Percentiles rank a stretch among this genome's conserved stretches.
Conservation (phyloP, 2,113 vertebrate species). For the Erythrolamprus reginae region DNA sequence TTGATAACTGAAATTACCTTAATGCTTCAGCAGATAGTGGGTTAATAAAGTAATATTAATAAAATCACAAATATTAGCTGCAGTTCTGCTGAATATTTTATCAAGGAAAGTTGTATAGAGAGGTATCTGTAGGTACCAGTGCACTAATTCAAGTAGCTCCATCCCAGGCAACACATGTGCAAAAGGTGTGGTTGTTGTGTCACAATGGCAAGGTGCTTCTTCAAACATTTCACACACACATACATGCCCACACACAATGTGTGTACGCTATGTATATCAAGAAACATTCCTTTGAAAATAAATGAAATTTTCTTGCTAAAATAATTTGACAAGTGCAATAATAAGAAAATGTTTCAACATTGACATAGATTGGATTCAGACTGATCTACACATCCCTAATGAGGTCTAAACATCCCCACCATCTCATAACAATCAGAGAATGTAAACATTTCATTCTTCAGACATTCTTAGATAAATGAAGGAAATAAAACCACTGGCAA, state of each 20-base stretch:
- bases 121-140: neutral
- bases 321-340: neutral
- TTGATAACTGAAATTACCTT: neutral
- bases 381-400: neutral
- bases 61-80: neutral
- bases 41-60: neutral
- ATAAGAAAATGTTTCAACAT: neutral
- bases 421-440: constrained; percentile 22
- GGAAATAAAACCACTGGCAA: neutral
- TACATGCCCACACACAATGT: neutral
- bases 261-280: neutral
- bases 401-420: neutral
- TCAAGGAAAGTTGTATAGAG: neutral
- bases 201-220: neutral
- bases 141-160: neutral
- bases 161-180: neutral
- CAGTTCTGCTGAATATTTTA: neutral
- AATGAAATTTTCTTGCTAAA: neutral
- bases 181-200: neutral
- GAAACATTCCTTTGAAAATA: neutral
- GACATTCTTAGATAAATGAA: neutral
- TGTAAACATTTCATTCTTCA: neutral
- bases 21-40: neutral
- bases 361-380: neutral
- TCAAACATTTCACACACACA: neutral